Evolutionary conservation across 2,888 invertebrate species (phyloP).

Genomic region (Doris montereyensis): DNA sequence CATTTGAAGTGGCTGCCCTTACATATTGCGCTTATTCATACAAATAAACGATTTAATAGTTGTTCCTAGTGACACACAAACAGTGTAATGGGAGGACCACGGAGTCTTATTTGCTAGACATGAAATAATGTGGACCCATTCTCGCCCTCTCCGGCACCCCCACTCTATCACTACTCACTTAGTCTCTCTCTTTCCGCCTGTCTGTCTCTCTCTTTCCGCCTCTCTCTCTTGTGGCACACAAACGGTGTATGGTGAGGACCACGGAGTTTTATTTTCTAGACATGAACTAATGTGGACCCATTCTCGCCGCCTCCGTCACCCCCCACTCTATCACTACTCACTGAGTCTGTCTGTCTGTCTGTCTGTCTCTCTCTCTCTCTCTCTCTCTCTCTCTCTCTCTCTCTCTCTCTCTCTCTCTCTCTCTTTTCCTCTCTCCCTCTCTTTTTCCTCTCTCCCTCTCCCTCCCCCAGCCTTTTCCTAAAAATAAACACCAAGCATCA

Average conservation of each 20-base stretch:
- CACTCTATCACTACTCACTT: neutral
- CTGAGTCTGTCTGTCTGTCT: neutral
- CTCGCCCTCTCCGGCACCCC: neutral
- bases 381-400: constrained; percentile 18
- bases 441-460: neutral
- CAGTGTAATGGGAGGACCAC: no score
- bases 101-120: neutral
- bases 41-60: no score
- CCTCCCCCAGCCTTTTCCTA: no score
- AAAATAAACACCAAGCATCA: no score
- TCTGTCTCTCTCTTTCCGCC: constrained; percentile 8
- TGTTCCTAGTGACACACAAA: no score
- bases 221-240: neutral
- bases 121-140: neutral
- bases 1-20: no score
- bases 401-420: neutral
- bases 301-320: constrained; percentile 15
- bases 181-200: neutral
- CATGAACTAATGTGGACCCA: neutral
- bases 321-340: neutral
- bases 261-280: neutral
- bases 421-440: neutral
- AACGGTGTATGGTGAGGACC: neutral
- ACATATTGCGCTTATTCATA: no score
- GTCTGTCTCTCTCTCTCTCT: constrained; percentile 12